Conservation (phyloP, 2,888 invertebrate species). For the Drosophila paranaensis region DNA sequence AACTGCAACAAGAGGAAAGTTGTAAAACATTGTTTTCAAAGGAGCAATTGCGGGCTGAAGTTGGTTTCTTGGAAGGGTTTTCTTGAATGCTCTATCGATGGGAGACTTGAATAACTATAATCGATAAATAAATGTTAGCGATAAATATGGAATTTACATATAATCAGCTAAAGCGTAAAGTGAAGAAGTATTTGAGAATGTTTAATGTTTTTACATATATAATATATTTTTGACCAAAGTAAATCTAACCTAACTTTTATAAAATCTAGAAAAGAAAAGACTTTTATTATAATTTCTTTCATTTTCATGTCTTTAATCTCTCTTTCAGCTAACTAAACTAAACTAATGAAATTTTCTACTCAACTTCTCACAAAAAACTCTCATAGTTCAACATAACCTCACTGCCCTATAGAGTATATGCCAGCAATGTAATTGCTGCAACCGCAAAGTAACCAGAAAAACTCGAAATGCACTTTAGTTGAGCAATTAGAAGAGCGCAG, state of each 20-base stretch:
- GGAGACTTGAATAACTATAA: background rate
- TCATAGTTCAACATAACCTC: background rate
- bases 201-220: background rate
- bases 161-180: no score
- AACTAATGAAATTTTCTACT: background rate
- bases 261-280: background rate
- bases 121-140: background rate
- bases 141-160: background rate
- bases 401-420: conserved; percentile 3
- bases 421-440: conserved; percentile 4
- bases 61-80: conserved; percentile 8
- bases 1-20: conserved; percentile 37
- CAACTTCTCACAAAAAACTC: background rate
- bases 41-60: conserved; percentile 22
- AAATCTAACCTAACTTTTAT: background rate
- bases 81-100: conserved; percentile 38
- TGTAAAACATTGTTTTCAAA: conserved; percentile 37
- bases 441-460: conserved; percentile 26
- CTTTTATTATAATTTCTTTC: background rate
- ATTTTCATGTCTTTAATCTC: background rate
- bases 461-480: conserved; percentile 11
- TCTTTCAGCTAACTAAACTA: no score
- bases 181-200: no score
- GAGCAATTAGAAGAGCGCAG: conserved; percentile 46
- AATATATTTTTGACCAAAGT: background rate